A percentile compares a stretch with the other conserved stretches of the same genome.
Conservation (phyloP, 2,113 vertebrate genomes). For the Eulemur macaco region DNA sequence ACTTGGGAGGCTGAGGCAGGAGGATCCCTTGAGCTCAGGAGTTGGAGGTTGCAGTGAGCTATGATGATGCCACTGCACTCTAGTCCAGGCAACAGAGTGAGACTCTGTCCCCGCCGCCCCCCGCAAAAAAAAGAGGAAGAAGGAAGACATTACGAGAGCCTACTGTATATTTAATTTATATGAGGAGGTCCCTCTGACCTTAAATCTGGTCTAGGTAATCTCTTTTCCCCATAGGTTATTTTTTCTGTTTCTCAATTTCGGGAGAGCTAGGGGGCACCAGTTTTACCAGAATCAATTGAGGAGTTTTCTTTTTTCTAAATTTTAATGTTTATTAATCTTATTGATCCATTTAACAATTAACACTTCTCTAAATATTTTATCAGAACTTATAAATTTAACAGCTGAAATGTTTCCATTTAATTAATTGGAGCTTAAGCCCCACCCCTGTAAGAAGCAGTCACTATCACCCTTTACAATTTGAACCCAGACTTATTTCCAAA, state of each 20-base stretch:
- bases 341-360: background rate
- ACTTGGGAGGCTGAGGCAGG: too few species aligned
- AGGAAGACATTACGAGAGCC: background rate
- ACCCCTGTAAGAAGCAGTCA: background rate
- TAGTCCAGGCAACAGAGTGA: too few species aligned
- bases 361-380: conserved; percentile 36
- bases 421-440: background rate
- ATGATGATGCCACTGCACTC: too few species aligned
- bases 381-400: conserved; percentile 23
- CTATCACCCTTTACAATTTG: background rate
- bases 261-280: background rate
- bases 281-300: conserved; percentile 2
- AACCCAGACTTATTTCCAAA: background rate
- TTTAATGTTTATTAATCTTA: conserved; percentile 23
- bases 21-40: too few species aligned
- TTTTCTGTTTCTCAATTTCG: conserved; percentile 35
- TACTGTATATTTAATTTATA: conserved; percentile 3
- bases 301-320: background rate
- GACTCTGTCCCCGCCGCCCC: too few species aligned
- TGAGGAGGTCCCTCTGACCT: background rate
- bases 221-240: background rate
- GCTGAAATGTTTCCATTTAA: conserved; percentile 29
- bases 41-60: too few species aligned
- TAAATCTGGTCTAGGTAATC: background rate
- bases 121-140: too few species aligned